These are phyloP conservation scores for Cataglyphis albicans DNA, from an alignment of 2,888 invertebrate species.

Conservation along the genomic window DNA sequence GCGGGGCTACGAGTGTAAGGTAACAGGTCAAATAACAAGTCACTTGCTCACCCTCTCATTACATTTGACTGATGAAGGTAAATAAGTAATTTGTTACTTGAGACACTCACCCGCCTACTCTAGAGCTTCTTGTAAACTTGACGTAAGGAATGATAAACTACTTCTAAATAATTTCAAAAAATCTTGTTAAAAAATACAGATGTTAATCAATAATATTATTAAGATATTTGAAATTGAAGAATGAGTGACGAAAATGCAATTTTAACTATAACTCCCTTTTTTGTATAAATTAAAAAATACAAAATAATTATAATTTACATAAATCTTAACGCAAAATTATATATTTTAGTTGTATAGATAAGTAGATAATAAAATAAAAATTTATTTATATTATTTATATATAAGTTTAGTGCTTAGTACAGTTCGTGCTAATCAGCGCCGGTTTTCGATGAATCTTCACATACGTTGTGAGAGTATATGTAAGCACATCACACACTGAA, in stretches of 20 bases:
- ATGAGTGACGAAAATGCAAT: neutral
- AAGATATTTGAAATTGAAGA: neutral
- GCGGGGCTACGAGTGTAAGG: neutral
- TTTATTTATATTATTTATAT: neutral
- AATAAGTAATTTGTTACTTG: constrained; percentile 38
- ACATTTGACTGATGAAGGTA: constrained; percentile 21
- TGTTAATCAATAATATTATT: neutral
- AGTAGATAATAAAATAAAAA: neutral
- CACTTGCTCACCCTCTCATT: constrained; percentile 23
- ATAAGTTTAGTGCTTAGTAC: neutral
- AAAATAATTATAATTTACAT: neutral
- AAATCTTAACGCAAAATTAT: neutral
- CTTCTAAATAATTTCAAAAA: neutral
- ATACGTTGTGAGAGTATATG: neutral
- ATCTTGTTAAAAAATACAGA: neutral
- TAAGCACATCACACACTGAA: constrained; percentile 35
- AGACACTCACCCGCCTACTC: neutral
- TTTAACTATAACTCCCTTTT: neutral
- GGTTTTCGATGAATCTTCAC: neutral
- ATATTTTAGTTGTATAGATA: constrained; percentile 1
- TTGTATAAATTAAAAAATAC: neutral
- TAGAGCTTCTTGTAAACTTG: neutral
- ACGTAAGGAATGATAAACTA: neutral
- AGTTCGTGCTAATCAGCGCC: neutral
- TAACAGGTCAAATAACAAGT: constrained; percentile 25